These are phyloP conservation scores for Miichthys miiuy DNA, from an alignment of 2,797 vertebrate species.

Conservation along the genomic window DNA sequence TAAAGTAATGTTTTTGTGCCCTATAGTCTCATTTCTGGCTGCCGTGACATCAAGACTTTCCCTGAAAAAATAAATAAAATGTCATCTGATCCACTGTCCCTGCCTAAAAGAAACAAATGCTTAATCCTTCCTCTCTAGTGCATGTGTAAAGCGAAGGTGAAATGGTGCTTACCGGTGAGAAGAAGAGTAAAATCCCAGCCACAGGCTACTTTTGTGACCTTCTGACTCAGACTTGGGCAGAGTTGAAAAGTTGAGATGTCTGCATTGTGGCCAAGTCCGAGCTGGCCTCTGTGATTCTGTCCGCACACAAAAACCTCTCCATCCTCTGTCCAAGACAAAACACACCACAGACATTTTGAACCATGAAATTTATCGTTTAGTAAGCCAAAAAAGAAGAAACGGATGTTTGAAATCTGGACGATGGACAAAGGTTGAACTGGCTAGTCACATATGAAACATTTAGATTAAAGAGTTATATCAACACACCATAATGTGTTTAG, in stretches of 20 bases:
- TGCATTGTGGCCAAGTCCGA: constrained; percentile 89
- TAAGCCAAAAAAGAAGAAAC: neutral
- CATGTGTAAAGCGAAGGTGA: neutral
- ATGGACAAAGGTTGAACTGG: neutral
- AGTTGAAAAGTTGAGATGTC: constrained; percentile 84
- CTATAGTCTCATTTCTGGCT: neutral
- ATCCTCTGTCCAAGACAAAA: constrained; percentile 74
- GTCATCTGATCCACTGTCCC: neutral
- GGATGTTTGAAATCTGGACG: neutral
- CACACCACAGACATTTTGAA: constrained; percentile 9
- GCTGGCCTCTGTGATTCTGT: constrained; percentile 91
- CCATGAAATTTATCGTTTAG: neutral
- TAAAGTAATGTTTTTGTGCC: neutral
- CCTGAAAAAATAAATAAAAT: constrained; percentile 8
- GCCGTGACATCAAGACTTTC: neutral
- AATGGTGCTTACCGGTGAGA: constrained; percentile 85
- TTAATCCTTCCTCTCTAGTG: neutral
- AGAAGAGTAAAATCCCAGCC: constrained; percentile 96
- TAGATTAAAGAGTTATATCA: neutral
- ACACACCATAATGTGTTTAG: neutral
- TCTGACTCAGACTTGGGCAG: constrained; percentile 79
- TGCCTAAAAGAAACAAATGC: neutral
- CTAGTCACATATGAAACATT: neutral
- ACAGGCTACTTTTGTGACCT: constrained; percentile 88
- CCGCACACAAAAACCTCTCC: constrained; percentile 92